These are phyloP conservation scores for Neocrepidodera transversa DNA, from an alignment of 2,888 invertebrate species.

Conservation along the genomic window DNA sequence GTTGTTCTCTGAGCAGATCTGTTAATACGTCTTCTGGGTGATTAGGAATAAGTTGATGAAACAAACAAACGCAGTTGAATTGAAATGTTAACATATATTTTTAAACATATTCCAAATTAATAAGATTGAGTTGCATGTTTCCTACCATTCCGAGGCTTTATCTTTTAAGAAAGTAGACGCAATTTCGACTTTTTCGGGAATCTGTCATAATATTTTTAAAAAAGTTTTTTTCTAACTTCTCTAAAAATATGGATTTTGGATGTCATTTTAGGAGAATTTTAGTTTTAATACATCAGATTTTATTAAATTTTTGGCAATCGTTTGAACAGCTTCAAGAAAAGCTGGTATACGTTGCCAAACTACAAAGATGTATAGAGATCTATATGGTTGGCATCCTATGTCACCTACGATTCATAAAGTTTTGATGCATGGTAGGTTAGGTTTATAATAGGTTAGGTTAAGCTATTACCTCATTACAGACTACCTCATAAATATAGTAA, in stretches of 20 bases:
- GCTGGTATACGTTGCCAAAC: no score
- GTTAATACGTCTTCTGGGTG: neutral
- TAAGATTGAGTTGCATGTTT: neutral
- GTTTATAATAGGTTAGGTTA: no score
- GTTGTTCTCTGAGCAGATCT: neutral
- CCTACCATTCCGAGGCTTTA: conserved; percentile 1
- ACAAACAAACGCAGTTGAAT: neutral
- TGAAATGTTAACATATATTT: neutral
- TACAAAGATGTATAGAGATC: no score
- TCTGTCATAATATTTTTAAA: neutral
- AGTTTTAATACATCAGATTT: neutral
- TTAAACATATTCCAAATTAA: conserved; percentile 8
- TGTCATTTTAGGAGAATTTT: neutral
- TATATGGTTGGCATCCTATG: no score
- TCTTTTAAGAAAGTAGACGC: neutral
- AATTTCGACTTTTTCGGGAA: neutral
- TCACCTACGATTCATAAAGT: no score
- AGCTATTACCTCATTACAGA: no score
- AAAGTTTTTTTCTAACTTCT: conserved; percentile 1
- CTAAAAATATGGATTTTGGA: neutral
- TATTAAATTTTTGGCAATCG: neutral
- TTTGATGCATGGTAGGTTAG: no score
- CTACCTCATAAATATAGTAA: no score
- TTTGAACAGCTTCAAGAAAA: neutral
- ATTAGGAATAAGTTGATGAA: neutral